Evolutionary conservation across 2,797 vertebrate genomes (phyloP), one percentile per base, ranked within the genome.

Genomic region (Hippocampus kuda): DNA sequence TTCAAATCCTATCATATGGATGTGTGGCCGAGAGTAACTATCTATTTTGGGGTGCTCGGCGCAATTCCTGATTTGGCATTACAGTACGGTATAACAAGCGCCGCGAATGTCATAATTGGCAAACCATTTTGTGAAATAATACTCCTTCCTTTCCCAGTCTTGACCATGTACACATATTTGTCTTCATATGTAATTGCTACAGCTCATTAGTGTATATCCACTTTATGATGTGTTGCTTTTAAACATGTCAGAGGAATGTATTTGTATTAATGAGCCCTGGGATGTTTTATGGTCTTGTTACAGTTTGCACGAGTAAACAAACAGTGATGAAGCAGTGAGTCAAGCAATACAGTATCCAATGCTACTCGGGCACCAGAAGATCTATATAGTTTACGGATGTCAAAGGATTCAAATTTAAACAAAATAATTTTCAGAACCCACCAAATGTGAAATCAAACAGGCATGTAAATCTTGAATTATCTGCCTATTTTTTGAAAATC

Each of bases 1-100:
- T 48, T 24, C 42, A 65, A 30, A 49, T 66, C 46, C 64, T 30
- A 30, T 49, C 15, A 44, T n/a, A 65, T 18, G 63, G 42, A 48
- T n/a, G 42, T 27, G 22, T 46, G 22, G 16, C n/a, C 60, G 22
- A 41, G 22, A 12, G 10, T 27, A 46, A 65, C 2, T 8, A 46
- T 49, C 64, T 66, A 49, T 48, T 49, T 49, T 49, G 44, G 26
- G 41, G 10, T 30, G 26, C 44, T 30, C 12, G 64, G 44, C 16
- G 46, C 48, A 66, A 66, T 49, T 66, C 64, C 64, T 20, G 24
- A 26, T 18, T 27, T 46, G 62, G 62, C 41, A 13, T 44, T 46
- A 66, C 8, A 46, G 22, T 16, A 16, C 18, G 1, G 26, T 46
- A 66, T 30, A 49, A 16, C 26, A 26, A 26, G 9, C 26, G 10